Evolutionary conservation across 2,888 invertebrate genomes (phyloP).

Genomic region (Dryomyza anilis): DNA sequence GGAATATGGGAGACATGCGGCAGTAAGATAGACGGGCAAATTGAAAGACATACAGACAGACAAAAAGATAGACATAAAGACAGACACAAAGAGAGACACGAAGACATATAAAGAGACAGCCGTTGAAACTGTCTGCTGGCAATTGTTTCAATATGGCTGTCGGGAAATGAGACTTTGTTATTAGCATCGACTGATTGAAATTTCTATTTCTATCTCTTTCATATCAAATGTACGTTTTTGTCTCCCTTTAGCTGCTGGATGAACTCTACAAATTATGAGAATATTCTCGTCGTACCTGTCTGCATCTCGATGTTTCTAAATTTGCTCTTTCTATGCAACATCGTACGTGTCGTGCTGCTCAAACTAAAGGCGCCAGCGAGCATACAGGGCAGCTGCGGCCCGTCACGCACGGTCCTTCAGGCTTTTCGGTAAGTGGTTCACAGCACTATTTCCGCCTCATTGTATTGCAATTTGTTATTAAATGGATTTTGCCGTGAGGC

Average conservation of each 20-base stretch:
- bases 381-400: conserved; percentile 68
- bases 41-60: too few species aligned
- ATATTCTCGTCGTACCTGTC: conserved; percentile 78
- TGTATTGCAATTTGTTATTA: neutral
- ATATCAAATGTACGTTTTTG: neutral
- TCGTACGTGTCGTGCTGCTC: conserved; percentile 82
- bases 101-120: neutral
- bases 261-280: conserved; percentile 72
- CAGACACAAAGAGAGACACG: neutral
- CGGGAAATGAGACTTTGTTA: conserved; percentile 3
- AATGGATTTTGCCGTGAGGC: too few species aligned
- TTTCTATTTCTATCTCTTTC: neutral
- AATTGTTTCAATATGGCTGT: neutral
- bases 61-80: neutral
- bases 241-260: conserved; percentile 74
- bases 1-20: too few species aligned
- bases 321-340: conserved; percentile 85
- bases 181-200: neutral
- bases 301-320: conserved; percentile 81
- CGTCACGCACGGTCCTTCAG: conserved; percentile 76
- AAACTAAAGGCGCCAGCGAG: conserved; percentile 76
- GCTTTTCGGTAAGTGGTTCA: conserved; percentile 68
- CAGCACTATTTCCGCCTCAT: too few species aligned
- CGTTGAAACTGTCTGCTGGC: neutral
- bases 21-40: too few species aligned